Base-by-base conservation (phyloP, 2,797 vertebrate genomes). In the Tauraco hartlaubi region DNA sequence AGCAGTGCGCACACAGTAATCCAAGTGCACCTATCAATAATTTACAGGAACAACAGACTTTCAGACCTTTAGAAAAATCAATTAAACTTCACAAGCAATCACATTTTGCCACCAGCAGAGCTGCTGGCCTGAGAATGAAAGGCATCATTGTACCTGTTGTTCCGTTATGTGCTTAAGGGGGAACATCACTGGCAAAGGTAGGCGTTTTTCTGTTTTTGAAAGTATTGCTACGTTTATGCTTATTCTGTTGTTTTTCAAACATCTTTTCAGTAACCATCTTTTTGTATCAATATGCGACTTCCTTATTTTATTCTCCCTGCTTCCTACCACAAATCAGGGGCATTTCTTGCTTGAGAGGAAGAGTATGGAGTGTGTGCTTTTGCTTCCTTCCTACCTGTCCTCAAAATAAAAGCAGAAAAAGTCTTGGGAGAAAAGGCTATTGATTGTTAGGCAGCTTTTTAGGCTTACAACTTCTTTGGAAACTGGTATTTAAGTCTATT, bases 41-140 rank as follows among this genome's bases (percentile, higher is more conserved):
- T 66, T 81, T 64, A 90, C 72, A 88, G 73, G 55, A 88, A 82
- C 74, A 80, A 54, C 66, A 76, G 76, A 79, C 78, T 75, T 94
- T 55, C 37, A 84, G 94, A 76, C 63, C 67, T 86, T 81, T 75
- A 49, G 76, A 88, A 85, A 83, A 85, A 94, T 92, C 86, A 90
- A 88, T 93, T 90, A 48, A 58, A 31, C 78, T 88, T 94, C 72
- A 69, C 35, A 80, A 66, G 43, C 48, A 51, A 59, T 91, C 21
- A 4, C 51, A 17, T 85, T 76, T 85, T 77, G 68, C 64, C 51
- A 73, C 69, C 39, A 52, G 69, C 61, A 86, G 81, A 76, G n/a
- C 25, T 62, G 61, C 52, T 79, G 56, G 56, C n/a, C 37, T 46
- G 48, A 37, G 54, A 61, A 62, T 66, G n/a, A 84, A 93, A 86